Conservation (phyloP, 92 coral and sea anemone species). For the Plumapathes pennacea region DNA sequence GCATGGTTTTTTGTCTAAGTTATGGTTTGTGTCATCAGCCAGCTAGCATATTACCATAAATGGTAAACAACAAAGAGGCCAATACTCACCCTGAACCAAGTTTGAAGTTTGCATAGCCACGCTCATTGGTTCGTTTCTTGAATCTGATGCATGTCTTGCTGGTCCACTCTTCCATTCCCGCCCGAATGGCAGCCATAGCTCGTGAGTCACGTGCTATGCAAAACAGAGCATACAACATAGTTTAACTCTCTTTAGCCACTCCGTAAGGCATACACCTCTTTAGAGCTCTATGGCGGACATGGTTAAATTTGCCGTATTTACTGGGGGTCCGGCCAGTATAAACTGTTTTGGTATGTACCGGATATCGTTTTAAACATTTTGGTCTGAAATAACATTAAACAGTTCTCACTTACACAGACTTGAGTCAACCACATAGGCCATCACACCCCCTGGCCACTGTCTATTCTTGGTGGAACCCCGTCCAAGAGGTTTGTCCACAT, state of each 20-base stretch:
- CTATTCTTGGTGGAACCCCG: slow-evolving; percentile 59
- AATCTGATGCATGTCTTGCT: slow-evolving; percentile 77
- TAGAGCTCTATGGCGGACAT: too few species aligned
- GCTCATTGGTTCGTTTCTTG: slow-evolving; percentile 56
- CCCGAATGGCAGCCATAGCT: slow-evolving; percentile 66
- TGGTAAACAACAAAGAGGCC: too few species aligned
- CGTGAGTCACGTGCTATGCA: slow-evolving; percentile 38
- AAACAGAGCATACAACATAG: neutral
- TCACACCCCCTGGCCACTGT: slow-evolving; percentile 73
- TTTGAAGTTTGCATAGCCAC: slow-evolving; percentile 61
- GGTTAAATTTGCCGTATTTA: too few species aligned
- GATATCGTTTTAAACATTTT: too few species aligned
- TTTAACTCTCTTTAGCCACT: too few species aligned
- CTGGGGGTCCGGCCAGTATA: too few species aligned
- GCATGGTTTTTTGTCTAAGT: too few species aligned
- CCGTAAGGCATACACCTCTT: too few species aligned
- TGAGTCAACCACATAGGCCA: slow-evolving; percentile 71
- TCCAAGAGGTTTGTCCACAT: slow-evolving; percentile 57
- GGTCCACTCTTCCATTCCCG: slow-evolving; percentile 69
- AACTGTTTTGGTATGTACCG: too few species aligned
- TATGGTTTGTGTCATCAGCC: too few species aligned
- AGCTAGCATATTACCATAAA: too few species aligned
- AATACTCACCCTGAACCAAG: slow-evolving; percentile 58
- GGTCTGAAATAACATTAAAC: too few species aligned
- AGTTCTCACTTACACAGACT: slow-evolving; percentile 45